Percentiles rank a stretch among this genome's conserved stretches.
Evolutionary conservation across 2,113 vertebrate species (phyloP).

Genomic region (Amphiprion percula): DNA sequence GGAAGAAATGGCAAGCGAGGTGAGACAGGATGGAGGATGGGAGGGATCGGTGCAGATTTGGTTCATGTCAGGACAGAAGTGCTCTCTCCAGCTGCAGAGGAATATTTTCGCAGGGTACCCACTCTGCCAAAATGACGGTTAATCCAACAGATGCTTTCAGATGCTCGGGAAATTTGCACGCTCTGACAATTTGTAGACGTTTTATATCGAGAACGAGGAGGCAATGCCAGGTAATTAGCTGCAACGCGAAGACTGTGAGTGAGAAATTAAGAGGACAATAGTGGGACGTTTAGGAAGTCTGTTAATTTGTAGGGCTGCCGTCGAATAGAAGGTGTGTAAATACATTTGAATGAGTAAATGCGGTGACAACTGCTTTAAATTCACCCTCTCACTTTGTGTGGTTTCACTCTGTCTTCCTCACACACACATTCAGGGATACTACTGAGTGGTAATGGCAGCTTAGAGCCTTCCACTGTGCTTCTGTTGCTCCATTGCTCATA

Average conservation of each 20-base stretch:
- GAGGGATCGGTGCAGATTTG: not conserved
- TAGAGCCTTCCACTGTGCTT: conserved; percentile 37
- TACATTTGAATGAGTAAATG: conserved; percentile 4
- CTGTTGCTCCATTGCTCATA: conserved; percentile 31
- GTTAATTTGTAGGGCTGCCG: conserved; percentile 10
- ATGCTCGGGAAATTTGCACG: conserved; percentile 28
- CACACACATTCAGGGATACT: conserved; percentile 19
- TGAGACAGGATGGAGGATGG: not conserved
- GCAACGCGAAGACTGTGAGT: not conserved
- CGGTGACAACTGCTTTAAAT: conserved; percentile 15
- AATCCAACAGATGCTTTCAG: conserved; percentile 63
- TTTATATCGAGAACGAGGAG: not conserved
- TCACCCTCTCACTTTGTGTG: not conserved
- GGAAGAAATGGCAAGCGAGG: conserved; percentile 4
- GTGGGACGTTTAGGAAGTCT: conserved; percentile 3
- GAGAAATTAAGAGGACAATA: not conserved
- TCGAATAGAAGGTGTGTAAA: conserved; percentile 30
- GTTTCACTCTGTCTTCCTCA: not conserved
- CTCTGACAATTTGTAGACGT: conserved; percentile 24
- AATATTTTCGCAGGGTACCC: conserved; percentile 27
- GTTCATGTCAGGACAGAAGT: conserved; percentile 35
- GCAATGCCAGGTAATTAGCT: conserved; percentile 21
- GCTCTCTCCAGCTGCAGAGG: conserved; percentile 48
- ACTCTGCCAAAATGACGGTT: conserved; percentile 42
- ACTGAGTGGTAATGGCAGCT: conserved; percentile 36